phyloP scores from a whole-genome alignment of 2,888 invertebrate species.

The Archips crataeganus region DNA sequence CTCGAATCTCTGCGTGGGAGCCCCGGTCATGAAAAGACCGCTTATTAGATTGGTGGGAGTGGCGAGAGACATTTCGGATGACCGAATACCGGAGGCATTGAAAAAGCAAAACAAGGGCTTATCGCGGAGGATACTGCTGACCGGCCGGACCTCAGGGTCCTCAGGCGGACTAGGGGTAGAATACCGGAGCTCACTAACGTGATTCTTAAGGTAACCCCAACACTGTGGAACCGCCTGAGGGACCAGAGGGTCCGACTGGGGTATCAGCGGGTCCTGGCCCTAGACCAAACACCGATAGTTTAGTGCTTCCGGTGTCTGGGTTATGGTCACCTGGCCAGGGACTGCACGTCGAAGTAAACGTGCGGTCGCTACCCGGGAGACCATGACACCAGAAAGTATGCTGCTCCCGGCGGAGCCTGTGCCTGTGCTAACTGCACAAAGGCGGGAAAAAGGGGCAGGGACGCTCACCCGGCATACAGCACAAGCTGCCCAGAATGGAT shows the following conservation, averaged over 20 bases:
- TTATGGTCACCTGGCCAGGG: not conserved
- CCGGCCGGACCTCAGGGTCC: not conserved
- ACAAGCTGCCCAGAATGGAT: not conserved
- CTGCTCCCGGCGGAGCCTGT: too few relatives aligned
- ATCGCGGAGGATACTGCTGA: not conserved
- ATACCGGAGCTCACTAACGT: not conserved
- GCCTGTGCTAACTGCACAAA: too few relatives aligned
- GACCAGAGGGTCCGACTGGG: not conserved
- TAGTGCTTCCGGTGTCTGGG: conserved; percentile 1
- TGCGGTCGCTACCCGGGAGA: not conserved
- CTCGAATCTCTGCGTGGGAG: too few relatives aligned
- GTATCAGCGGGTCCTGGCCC: not conserved
- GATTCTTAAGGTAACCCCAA: not conserved
- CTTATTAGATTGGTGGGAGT: not conserved
- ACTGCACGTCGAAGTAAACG: not conserved
- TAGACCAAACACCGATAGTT: not conserved
- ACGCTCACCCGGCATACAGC: not conserved
- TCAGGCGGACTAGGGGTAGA: not conserved
- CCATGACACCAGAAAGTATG: conserved; percentile 3
- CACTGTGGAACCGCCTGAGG: not conserved
- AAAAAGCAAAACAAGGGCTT: not conserved
- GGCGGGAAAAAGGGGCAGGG: accelerated
- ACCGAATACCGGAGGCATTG: not conserved
- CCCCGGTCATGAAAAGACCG: not conserved
- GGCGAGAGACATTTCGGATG: not conserved